phyloP scores from a whole-genome alignment of 2,113 vertebrate species.

The Nerophis ophidion region DNA sequence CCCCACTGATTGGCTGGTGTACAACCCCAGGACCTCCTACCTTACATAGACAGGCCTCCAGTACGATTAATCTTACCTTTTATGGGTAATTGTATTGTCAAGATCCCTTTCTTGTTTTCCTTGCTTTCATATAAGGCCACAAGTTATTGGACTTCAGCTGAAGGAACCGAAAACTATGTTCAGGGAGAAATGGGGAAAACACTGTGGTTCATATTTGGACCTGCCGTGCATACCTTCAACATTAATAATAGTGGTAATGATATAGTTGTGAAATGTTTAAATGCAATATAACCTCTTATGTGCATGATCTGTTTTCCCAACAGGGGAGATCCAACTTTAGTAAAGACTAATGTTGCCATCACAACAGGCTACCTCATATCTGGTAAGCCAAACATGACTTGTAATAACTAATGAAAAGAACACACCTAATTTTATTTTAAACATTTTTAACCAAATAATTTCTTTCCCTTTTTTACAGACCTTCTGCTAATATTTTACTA shows the following conservation, averaged over 20 bases:
- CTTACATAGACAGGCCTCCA: too few relatives aligned
- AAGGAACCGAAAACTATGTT: too few relatives aligned
- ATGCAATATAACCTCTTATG: neutral
- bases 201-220: too few relatives aligned
- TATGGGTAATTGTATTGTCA: too few relatives aligned
- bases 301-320: conserved; percentile 21
- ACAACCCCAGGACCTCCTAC: too few relatives aligned
- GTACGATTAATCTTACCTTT: too few relatives aligned
- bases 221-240: neutral
- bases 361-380: conserved; percentile 99
- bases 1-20: too few relatives aligned
- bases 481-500: conserved; percentile 91
- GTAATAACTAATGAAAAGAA: neutral
- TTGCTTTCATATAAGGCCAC: too few relatives aligned
- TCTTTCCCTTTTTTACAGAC: conserved; percentile 72
- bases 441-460: conserved; percentile 1
- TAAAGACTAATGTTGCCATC: conserved; percentile 88
- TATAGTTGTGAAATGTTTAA: neutral
- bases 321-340: conserved; percentile 88
- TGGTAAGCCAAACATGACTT: conserved; percentile 72
- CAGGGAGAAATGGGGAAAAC: too few relatives aligned
- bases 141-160: too few relatives aligned
- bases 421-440: neutral
- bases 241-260: neutral
- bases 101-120: too few relatives aligned